Base-by-base conservation (phyloP, 1,140 invertebrate species). In the Aphelinus certus region DNA sequence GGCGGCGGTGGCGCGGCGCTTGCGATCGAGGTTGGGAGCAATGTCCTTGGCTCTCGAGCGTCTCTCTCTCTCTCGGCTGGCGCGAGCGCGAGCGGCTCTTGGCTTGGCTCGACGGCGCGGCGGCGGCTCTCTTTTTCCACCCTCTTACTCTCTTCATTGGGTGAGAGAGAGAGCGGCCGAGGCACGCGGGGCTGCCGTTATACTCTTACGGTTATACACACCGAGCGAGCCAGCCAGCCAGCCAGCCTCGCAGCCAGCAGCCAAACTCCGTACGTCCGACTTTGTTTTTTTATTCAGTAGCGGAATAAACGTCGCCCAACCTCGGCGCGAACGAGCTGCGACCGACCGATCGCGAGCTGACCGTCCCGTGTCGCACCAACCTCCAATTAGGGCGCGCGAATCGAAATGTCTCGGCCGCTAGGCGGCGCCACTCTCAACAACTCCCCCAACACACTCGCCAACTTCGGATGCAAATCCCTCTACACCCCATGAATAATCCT, bases 151-250 rank as follows among this genome's bases (percentile, higher is more conserved):
- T 26, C 26, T 26, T 26, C 26, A 26, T 26, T 26, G 26, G 26
- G 26, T 26, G 26, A 26, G 26, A 26, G 26, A 26, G 26, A 26
- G 26, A 26, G 26, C 26, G 26, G 71, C 62, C 62, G 6, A 60
- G 47, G 73, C 67, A 60, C 60, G 65, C 67, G 45, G 74, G 74
- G 74, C 74, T 76, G 68, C 74, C 74, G 74, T 76, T 76, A 60
- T 60, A 76, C 53, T 63, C 66, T 71, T 71, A 76, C 68, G 68
- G 74, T 76, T 71, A 60, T 70, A 60, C 26, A 66, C 51, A 64
- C 51, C 43, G 64, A 4, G 42, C 64, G 51, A 26, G 51, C 51
- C 51, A 4, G 51, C 51, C 51, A 4, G 51, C 51, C 9, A 9
- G 4, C 9, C 4, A 6, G 51, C 51, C 9, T 6, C 51, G 9